A percentile compares a stretch with the other conserved stretches of the same genome.
phyloP scores from a whole-genome alignment of 1,140 invertebrate genomes.

The Lucilia sericata region DNA sequence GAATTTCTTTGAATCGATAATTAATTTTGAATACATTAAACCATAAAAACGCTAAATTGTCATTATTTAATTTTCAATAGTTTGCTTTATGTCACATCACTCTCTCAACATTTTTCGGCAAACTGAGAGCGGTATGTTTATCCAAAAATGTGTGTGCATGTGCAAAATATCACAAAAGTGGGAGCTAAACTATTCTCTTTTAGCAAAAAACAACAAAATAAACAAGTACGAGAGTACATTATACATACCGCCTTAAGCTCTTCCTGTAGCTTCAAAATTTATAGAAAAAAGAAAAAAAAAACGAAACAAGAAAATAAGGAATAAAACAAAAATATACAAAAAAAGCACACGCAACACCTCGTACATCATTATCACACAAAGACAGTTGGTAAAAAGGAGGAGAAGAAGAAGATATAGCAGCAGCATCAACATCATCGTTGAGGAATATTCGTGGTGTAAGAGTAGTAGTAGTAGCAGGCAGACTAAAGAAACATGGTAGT shows the following conservation, averaged over 20 bases:
- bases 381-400: not conserved
- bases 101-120: not conserved
- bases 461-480: not conserved
- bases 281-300: not conserved
- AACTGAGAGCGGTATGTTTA: too few relatives aligned
- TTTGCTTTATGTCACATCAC: not conserved
- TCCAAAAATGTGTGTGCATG: not conserved
- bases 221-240: not conserved
- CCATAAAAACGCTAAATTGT: not conserved
- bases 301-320: slow-evolving; percentile 8
- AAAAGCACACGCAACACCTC: slow-evolving; percentile 33
- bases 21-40: not conserved
- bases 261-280: slow-evolving; percentile 9
- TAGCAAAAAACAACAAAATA: not conserved
- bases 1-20: too few relatives aligned
- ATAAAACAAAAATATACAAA: not conserved
- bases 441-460: not conserved
- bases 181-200: not conserved
- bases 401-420: slow-evolving; percentile 16
- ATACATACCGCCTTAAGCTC: slow-evolving; percentile 1
- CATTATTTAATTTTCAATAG: not conserved
- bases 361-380: slow-evolving; percentile 21
- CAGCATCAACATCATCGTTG: slow-evolving; percentile 23
- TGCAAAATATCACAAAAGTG: not conserved
- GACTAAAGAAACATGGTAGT: not conserved